Conservation (phyloP, 92 coral and sea anemone genomes). For the Epizoanthus illoricatus region DNA sequence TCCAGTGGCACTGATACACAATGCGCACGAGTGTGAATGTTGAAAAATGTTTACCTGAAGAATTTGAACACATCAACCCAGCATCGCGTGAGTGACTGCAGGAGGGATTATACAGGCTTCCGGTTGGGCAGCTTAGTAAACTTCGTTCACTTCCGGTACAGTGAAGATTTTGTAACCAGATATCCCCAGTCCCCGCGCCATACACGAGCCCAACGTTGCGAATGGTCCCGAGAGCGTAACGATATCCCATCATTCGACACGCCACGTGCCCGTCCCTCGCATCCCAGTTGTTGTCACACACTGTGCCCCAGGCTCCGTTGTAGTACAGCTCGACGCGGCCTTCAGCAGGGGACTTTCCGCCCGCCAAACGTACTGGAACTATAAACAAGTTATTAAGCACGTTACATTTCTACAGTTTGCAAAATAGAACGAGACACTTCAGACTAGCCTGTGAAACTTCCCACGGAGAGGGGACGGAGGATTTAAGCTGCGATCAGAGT, state of each 20-base stretch:
- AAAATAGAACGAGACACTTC: too few species aligned
- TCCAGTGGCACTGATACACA: too few species aligned
- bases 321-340: not conserved
- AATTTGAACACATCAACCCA: not conserved
- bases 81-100: not conserved
- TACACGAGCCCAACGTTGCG: not conserved
- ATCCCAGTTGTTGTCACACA: not conserved
- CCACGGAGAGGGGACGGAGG: too few species aligned
- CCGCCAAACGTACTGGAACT: not conserved
- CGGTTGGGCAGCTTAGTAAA: not conserved
- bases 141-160: not conserved
- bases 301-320: slow-evolving; percentile 8
- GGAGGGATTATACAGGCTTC: not conserved
- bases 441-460: too few species aligned
- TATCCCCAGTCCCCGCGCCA: not conserved
- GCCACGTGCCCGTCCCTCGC: not conserved
- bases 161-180: not conserved
- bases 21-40: too few species aligned
- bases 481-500: too few species aligned
- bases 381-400: too few species aligned
- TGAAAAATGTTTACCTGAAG: not conserved
- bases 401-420: too few species aligned
- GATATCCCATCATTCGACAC: slow-evolving; percentile 4
- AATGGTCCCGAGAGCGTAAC: not conserved
- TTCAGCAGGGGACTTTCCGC: not conserved